A percentile compares a stretch with the other conserved stretches of the same genome.
Evolutionary conservation across 2,113 vertebrate genomes (phyloP).

Genomic region (Albula goreensis): DNA sequence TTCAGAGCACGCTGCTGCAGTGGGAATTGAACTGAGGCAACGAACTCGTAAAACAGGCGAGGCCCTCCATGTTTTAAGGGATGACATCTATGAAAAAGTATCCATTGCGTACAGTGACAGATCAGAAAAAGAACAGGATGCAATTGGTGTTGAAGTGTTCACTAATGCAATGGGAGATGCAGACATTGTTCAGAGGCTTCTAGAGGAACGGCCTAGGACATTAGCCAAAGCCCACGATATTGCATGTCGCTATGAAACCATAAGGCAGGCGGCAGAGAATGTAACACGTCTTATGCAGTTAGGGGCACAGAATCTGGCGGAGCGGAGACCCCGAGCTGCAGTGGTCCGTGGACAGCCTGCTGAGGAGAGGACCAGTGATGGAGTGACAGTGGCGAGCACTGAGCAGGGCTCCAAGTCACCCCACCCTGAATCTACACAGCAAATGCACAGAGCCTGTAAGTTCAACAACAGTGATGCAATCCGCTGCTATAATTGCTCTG

Average conservation of each 20-base stretch:
- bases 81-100: slow-evolving; percentile 38
- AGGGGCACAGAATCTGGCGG: not conserved
- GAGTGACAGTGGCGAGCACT: not conserved
- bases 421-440: not conserved
- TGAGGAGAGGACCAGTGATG: not conserved
- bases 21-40: slow-evolving; percentile 19
- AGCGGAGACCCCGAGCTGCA: slow-evolving; percentile 12
- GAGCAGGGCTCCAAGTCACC: not conserved
- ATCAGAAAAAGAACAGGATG: slow-evolving; percentile 27
- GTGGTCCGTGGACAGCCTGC: not conserved
- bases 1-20: slow-evolving; percentile 31
- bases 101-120: slow-evolving; percentile 30
- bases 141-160: slow-evolving; percentile 37
- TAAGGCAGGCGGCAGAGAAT: slow-evolving; percentile 19
- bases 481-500: slow-evolving; percentile 36
- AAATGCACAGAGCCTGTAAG: not conserved
- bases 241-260: slow-evolving; percentile 21
- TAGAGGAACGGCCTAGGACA: slow-evolving; percentile 31
- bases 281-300: slow-evolving; percentile 23
- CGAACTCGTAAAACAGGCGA: not conserved
- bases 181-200: slow-evolving; percentile 36
- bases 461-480: slow-evolving; percentile 25
- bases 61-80: slow-evolving; percentile 21
- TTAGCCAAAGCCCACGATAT: slow-evolving; percentile 38
- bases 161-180: too few relatives aligned